These are phyloP conservation scores for Bombyx mandarina DNA, from an alignment of 1,140 invertebrate species.

Conservation along the genomic window DNA sequence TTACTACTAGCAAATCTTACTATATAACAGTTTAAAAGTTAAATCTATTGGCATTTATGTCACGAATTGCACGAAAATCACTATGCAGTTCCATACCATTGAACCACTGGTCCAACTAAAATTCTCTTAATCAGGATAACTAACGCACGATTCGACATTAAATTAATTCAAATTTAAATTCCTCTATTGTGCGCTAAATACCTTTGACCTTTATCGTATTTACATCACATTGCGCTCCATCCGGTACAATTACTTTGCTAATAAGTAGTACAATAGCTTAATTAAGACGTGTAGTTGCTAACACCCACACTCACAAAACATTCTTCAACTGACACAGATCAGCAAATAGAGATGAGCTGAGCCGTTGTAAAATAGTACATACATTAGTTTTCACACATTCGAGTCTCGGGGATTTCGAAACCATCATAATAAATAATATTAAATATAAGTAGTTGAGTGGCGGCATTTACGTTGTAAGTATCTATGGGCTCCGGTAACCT, in stretches of 20 bases:
- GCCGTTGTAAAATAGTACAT: too few relatives aligned
- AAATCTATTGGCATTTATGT: not conserved
- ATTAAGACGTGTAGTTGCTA: conserved; percentile 43
- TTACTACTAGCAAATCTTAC: not conserved
- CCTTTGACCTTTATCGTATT: conserved; percentile 38
- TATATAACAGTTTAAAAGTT: not conserved
- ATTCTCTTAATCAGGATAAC: conserved; percentile 9
- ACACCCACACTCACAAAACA: conserved; percentile 27
- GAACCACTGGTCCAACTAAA: not conserved
- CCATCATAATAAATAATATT: too few relatives aligned
- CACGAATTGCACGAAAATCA: not conserved
- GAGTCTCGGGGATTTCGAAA: too few relatives aligned
- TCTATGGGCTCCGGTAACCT: too few relatives aligned
- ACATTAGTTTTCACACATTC: too few relatives aligned
- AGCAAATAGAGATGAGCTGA: too few relatives aligned
- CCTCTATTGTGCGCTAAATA: conserved; percentile 20
- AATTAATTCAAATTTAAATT: conserved; percentile 14
- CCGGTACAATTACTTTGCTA: conserved; percentile 38
- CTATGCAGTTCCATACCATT: conserved; percentile 1
- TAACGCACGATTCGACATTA: conserved; percentile 11
- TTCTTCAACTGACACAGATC: too few relatives aligned
- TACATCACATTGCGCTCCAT: conserved; percentile 25
- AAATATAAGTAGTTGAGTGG: too few relatives aligned
- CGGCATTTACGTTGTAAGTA: too few relatives aligned
- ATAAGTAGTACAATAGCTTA: conserved; percentile 45